phyloP scores from a whole-genome alignment of 1,140 invertebrate species.

The Metopolophium dirhodum region DNA sequence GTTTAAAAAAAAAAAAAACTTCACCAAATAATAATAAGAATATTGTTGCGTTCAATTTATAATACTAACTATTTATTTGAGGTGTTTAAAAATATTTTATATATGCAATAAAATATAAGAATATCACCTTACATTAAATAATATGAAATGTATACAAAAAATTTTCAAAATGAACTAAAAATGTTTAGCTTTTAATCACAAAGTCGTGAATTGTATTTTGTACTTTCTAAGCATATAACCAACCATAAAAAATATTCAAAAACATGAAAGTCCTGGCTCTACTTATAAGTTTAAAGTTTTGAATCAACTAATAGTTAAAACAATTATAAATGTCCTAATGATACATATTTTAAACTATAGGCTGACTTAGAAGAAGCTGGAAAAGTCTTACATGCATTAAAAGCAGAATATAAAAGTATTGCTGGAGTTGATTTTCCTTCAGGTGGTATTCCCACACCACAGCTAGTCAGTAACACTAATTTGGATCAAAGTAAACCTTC shows the following conservation, averaged over 20 bases:
- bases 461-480: not conserved
- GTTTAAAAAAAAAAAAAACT: too few species aligned
- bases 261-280: not conserved
- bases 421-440: constrained; percentile 68
- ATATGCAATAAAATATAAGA: too few species aligned
- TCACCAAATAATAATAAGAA: too few species aligned
- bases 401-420: not conserved
- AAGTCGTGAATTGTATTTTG: too few species aligned
- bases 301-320: not conserved
- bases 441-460: constrained; percentile 58
- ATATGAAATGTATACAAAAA: too few species aligned
- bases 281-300: not conserved
- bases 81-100: too few species aligned
- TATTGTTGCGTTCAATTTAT: too few species aligned
- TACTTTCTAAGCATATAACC: too few species aligned
- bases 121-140: too few species aligned
- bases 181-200: too few species aligned
- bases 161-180: too few species aligned
- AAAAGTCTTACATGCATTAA: not conserved
- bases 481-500: constrained; percentile 33
- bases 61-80: too few species aligned
- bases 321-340: not conserved
- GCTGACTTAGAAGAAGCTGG: not conserved
- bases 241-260: not conserved
- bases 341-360: not conserved